Base-by-base conservation (phyloP, 1,140 invertebrate genomes). In the Tachypleus tridentatus region DNA sequence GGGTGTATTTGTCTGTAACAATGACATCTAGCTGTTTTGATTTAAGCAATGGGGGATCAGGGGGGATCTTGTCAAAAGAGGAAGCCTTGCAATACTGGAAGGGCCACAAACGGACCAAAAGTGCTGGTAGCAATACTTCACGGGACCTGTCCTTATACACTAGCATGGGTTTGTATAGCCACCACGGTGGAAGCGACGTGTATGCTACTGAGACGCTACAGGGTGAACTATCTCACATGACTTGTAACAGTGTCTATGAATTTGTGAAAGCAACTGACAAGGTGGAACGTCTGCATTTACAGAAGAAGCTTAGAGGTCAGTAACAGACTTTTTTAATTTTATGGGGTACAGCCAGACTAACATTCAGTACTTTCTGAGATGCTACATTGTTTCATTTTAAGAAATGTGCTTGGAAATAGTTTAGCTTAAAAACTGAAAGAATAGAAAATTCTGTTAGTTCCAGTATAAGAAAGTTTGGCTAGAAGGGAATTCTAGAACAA, bases 81-180 rank as follows among this genome's bases (percentile, higher is more conserved):
- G 63, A 63, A 53, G 63, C 51, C 48, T 59, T 60, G 7, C 68
- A 66, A 54, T n/a, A 54, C 51, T 67, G 65, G 65, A 57, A 68
- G 11, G 64, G 67, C 57, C 69, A 68, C 50, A 62, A 63, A 63
- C 50, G 67, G 57, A 69, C 67, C 49, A 68, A 70, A 59, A 68
- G 68, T 70, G 69, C 69, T 58, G 68, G 67, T 51, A 67, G 63
- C 60, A 70, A 66, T 69, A 61, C 66, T 60, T 67, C 66, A 5
- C 49, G 66, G 47, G 66, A 70, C 56, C 66, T 67, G 7, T 70
- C 69, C 6, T 59, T 70, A 10, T 71, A 71, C 59, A 69, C 70
- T 5, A 67, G 66, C 7, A 71, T 70, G 63, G 70, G 70, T 47
- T 52, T 71, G 6, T 71, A 71, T 60, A 65, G 69, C 49, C 69